Conservation (phyloP, 1,140 invertebrate genomes). For the Chrysopa pallens region DNA sequence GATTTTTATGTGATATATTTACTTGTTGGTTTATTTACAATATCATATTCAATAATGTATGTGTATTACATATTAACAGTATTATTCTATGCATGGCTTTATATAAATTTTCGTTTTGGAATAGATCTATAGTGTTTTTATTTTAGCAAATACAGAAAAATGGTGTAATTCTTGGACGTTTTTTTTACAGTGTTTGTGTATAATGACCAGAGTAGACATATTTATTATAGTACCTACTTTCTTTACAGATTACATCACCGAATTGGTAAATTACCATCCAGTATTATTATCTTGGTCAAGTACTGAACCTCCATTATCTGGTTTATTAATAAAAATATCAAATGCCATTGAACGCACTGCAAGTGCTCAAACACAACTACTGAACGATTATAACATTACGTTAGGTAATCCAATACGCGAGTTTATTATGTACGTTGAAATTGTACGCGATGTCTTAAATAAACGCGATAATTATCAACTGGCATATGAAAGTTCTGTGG, state of each 20-base stretch:
- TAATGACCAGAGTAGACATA: no score
- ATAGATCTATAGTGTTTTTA: no score
- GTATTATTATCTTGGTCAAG: slow-evolving; percentile 33
- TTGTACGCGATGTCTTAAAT: slow-evolving; percentile 45
- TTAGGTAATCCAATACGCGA: slow-evolving; percentile 39
- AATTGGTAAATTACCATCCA: slow-evolving; percentile 34
- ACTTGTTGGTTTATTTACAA: no score
- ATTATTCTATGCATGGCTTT: no score
- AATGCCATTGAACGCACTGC: slow-evolving; percentile 29
- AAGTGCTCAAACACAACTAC: slow-evolving; percentile 29
- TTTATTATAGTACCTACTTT: neutral
- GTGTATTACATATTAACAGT: no score
- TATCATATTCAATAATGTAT: no score
- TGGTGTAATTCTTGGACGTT: no score
- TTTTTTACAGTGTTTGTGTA: no score
- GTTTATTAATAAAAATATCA: slow-evolving; percentile 27
- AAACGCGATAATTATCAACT: slow-evolving; percentile 49
- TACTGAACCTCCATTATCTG: slow-evolving; percentile 29
- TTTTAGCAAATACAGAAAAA: no score
- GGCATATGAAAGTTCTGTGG: slow-evolving; percentile 43
- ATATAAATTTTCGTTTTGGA: no score
- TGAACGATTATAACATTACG: slow-evolving; percentile 22
- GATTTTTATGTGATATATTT: no score
- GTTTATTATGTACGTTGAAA: slow-evolving; percentile 48
- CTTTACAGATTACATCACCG: slow-evolving; percentile 27